Base-by-base conservation (phyloP, 2,113 vertebrate species). In the Crotalus tigris region DNA sequence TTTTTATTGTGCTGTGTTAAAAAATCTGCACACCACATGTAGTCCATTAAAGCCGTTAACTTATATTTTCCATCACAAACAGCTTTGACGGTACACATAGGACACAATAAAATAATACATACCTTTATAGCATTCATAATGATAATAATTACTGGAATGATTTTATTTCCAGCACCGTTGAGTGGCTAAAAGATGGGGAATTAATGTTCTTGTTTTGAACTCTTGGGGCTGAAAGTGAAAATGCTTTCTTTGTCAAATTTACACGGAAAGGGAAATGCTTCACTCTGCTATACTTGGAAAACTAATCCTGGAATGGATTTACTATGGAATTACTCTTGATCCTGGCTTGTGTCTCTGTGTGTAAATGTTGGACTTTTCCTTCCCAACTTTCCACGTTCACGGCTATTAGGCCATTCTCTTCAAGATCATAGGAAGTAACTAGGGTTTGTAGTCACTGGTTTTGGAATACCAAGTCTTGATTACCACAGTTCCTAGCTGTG, bases 31-130 rank as follows among this genome's bases (percentile, higher is more conserved):
- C 58, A 6, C 54, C 21, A 10, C 87, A 58, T 85, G 91, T 33
- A 89, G 61, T 58, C 92, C 87, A 92, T 89, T 89, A 57, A 51
- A 54, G 86, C 86, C 44, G 51, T 55, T 46, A 92, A 55, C 33
- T 44, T 75, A 57, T 64, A 89, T 92, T 89, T 92, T 57, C 49
- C 64, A 46, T 55, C 46, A 19, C 49, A 92, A 87, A 87, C 58
- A 53, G 58, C 26, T 85, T 58, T 26, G 15, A 12, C 1, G 2
- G 13, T 57, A 85, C 55, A 49, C n/a, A 88, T 44, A 75, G 46
- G 53, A 24, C 24, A 44, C 11, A 29, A 55, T 54, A 55, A 61
- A 88, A 54, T 53, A 92, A 75, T 39, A 26, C 21, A 13, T 92
- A n/a, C 85, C 29, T 88, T 69, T 55, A 13, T 7, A 92, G 15